Percentiles rank a stretch among this genome's conserved stretches.
Evolutionary conservation across 2,797 vertebrate species (phyloP).

Genomic region (Gymnoscopelus microlampas): DNA sequence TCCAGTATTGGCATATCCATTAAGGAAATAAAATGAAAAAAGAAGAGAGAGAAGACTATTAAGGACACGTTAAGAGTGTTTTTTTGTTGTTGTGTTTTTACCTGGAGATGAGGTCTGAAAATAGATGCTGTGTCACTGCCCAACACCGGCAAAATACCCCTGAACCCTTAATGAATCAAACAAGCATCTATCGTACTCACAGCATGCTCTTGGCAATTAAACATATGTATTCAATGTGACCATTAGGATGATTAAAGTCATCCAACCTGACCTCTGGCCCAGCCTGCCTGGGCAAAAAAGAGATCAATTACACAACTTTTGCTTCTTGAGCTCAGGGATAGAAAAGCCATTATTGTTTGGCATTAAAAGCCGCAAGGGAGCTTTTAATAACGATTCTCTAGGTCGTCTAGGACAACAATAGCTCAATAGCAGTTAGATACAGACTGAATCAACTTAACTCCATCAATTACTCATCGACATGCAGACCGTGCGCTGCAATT

Average conservation of each 20-base stretch:
- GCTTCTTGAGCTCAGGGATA: constrained; percentile 40
- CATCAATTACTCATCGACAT: constrained; percentile 21
- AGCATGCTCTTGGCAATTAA: constrained; percentile 63
- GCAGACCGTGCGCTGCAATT: background rate
- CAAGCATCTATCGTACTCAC: constrained; percentile 57
- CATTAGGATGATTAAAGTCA: constrained; percentile 60
- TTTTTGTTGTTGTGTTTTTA: constrained; percentile 19
- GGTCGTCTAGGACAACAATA: constrained; percentile 30
- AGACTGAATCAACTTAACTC: constrained; percentile 8
- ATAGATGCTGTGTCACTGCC: constrained; percentile 61
- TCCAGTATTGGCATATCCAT: constrained; percentile 61
- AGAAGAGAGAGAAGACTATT: constrained; percentile 61
- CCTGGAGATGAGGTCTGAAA: constrained; percentile 52
- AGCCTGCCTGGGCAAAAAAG: constrained; percentile 37
- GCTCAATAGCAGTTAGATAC: constrained; percentile 21
- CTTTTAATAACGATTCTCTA: constrained; percentile 35
- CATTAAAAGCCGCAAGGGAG: constrained; percentile 7
- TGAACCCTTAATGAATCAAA: constrained; percentile 72
- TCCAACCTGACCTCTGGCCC: constrained; percentile 49
- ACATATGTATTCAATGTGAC: constrained; percentile 53
- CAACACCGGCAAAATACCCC: constrained; percentile 47
- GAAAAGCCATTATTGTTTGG: constrained; percentile 46
- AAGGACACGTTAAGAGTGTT: constrained; percentile 57
- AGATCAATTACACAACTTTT: constrained; percentile 33
- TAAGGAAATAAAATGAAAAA: constrained; percentile 50